Evolutionary conservation across 1,140 invertebrate species (phyloP).

Genomic region (Bathynomus jamesi): DNA sequence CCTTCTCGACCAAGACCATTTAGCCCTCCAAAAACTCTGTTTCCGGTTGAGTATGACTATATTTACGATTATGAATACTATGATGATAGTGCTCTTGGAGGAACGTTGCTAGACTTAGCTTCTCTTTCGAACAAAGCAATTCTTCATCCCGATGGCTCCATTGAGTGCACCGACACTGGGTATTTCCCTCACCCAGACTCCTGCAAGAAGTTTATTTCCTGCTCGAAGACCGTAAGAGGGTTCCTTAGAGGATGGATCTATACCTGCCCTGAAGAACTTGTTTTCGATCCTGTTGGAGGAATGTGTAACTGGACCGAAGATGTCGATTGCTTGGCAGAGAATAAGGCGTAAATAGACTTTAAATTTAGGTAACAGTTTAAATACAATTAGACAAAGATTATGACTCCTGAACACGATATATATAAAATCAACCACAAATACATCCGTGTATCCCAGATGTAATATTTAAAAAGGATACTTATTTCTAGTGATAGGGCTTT

Average conservation of each 20-base stretch:
- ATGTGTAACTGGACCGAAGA: constrained; percentile 73
- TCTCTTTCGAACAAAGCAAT: constrained; percentile 35
- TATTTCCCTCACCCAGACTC: constrained; percentile 80
- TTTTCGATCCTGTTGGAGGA: constrained; percentile 76
- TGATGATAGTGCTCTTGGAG: constrained; percentile 27
- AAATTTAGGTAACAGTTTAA: too few relatives aligned
- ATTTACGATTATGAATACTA: constrained; percentile 30
- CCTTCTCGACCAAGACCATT: constrained; percentile 7
- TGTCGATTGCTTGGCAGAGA: constrained; percentile 29
- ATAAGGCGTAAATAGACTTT: too few relatives aligned
- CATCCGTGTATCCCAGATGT: too few relatives aligned
- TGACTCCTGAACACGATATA: too few relatives aligned
- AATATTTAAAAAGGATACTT: too few relatives aligned
- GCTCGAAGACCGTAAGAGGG: constrained; percentile 58
- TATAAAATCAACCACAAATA: too few relatives aligned
- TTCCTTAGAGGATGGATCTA: constrained; percentile 72
- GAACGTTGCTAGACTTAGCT: constrained; percentile 38
- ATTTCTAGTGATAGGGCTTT: too few relatives aligned
- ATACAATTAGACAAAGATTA: too few relatives aligned
- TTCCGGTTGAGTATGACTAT: constrained; percentile 30
- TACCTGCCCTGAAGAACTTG: constrained; percentile 70
- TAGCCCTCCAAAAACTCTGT: constrained; percentile 1
- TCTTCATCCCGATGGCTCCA: constrained; percentile 49
- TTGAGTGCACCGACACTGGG: constrained; percentile 74
- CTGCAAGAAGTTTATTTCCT: constrained; percentile 81